A percentile compares a stretch with the other conserved stretches of the same genome.
Evolutionary conservation across 2,113 vertebrate species (phyloP).

Genomic region (Sisor rabdophorus): DNA sequence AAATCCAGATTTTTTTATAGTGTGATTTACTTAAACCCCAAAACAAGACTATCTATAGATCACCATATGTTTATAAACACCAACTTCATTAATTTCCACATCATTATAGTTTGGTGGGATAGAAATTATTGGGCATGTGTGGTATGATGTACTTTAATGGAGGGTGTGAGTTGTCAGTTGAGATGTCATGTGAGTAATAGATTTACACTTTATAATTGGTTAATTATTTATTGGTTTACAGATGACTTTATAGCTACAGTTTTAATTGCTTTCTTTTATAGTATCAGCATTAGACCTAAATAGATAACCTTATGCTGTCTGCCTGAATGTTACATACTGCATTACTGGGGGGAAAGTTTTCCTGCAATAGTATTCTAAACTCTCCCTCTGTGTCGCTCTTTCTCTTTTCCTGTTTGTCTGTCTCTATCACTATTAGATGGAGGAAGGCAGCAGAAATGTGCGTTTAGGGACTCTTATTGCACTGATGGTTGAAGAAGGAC

Average conservation of each 20-base stretch:
- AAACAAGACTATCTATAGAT: background rate
- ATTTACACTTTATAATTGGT: background rate
- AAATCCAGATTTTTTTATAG: background rate
- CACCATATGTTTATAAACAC: background rate
- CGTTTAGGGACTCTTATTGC: slow-evolving; percentile 84
- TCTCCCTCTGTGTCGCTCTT: slow-evolving; percentile 13
- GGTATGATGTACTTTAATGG: background rate
- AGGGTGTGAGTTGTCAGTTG: background rate
- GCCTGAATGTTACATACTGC: background rate
- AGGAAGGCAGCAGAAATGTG: slow-evolving; percentile 85
- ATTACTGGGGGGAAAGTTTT: background rate
- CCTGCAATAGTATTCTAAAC: background rate
- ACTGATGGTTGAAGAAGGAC: slow-evolving; percentile 88
- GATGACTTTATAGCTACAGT: background rate
- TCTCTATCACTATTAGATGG: slow-evolving; percentile 70
- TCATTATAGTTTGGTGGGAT: background rate
- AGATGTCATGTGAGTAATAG: background rate
- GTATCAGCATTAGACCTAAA: background rate
- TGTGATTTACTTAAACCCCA: slow-evolving; percentile 1
- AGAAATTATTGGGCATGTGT: background rate
- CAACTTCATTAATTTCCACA: background rate
- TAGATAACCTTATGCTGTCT: background rate
- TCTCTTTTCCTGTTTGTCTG: too few relatives aligned
- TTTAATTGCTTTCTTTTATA: background rate
- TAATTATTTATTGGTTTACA: background rate